Conservation (phyloP, 2,797 vertebrate genomes). For the Dipus sagitta region DNA sequence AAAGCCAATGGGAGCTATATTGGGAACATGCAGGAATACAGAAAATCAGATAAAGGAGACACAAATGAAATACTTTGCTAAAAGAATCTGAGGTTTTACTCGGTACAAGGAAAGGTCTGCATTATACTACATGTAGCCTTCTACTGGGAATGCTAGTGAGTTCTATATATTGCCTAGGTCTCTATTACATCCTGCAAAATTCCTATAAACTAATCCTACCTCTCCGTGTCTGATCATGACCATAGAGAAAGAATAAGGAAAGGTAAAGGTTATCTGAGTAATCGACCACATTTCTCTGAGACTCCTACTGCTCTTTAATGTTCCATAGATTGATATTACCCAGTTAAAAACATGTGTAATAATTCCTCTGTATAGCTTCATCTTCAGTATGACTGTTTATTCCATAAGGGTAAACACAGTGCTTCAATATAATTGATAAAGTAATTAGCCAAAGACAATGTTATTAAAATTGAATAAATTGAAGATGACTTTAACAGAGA, state of each 20-base stretch:
- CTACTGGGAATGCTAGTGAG: background rate
- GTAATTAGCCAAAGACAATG: background rate
- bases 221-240: background rate
- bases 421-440: background rate
- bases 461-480: background rate
- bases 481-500: too few species aligned
- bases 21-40: background rate
- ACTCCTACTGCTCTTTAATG: background rate
- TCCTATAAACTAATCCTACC: background rate
- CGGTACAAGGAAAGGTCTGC: background rate
- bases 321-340: conserved; percentile 12
- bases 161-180: background rate
- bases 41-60: background rate
- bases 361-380: background rate
- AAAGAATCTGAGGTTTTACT: background rate
- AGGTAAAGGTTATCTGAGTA: background rate
- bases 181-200: background rate
- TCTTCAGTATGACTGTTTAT: background rate
- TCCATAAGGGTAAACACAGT: background rate
- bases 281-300: background rate
- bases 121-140: background rate
- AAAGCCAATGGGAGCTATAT: background rate
- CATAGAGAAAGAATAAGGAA: background rate
- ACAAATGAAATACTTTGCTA: background rate
- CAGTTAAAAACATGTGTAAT: background rate